Evolutionary conservation across 2,113 vertebrate genomes (phyloP).

Genomic region (Calyptommatus sinebrachiatus): DNA sequence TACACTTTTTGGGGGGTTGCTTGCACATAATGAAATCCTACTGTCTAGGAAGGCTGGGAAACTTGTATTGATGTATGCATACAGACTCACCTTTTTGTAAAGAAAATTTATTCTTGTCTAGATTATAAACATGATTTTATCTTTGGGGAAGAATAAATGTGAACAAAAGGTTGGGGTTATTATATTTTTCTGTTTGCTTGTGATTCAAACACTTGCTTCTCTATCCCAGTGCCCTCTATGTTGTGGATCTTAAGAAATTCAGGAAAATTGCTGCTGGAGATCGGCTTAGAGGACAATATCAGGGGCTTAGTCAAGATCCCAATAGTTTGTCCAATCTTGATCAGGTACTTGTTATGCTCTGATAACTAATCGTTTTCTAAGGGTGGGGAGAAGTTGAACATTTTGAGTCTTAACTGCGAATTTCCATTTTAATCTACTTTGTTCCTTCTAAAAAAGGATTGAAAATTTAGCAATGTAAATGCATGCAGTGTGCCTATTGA

Average conservation of each 20-base stretch:
- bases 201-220: slow-evolving; percentile 39
- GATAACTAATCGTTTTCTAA: neutral
- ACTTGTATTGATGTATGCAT: neutral
- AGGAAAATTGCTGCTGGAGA: slow-evolving; percentile 97
- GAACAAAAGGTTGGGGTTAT: slow-evolving; percentile 2
- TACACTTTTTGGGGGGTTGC: accelerated
- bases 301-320: slow-evolving; percentile 96
- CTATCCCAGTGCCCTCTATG: slow-evolving; percentile 86
- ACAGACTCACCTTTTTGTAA: neutral
- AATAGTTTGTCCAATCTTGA: slow-evolving; percentile 98
- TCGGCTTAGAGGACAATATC: slow-evolving; percentile 93
- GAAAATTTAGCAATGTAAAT: too few relatives aligned
- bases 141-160: neutral
- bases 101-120: neutral
- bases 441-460: too few relatives aligned
- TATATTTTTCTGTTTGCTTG: neutral
- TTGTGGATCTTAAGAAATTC: slow-evolving; percentile 97
- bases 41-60: neutral
- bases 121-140: neutral
- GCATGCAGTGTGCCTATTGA: too few relatives aligned
- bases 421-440: too few relatives aligned
- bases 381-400: too few relatives aligned
- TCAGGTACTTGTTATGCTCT: slow-evolving; percentile 75
- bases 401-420: too few relatives aligned
- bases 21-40: neutral